phyloP scores from a whole-genome alignment of 1,140 invertebrate genomes.

The Hypothenemus hampei region DNA sequence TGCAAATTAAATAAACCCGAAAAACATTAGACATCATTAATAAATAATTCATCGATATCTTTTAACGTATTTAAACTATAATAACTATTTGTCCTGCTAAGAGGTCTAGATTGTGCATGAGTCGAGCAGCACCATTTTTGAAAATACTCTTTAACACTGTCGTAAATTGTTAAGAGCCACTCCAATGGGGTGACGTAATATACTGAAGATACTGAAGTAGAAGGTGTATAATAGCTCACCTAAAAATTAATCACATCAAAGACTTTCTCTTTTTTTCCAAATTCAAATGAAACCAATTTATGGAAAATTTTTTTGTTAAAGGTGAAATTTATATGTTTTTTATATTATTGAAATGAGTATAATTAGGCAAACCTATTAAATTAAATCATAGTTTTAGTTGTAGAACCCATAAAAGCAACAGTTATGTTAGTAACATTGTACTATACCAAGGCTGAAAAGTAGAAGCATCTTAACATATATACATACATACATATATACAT shows the following conservation, averaged over 20 bases:
- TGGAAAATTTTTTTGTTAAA: too few species aligned
- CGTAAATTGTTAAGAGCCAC: constrained; percentile 21
- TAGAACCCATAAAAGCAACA: too few species aligned
- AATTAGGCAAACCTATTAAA: neutral
- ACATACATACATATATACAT: too few species aligned
- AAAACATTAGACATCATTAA: constrained; percentile 12
- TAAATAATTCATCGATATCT: constrained; percentile 26
- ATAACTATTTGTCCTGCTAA: constrained; percentile 34
- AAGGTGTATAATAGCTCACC: constrained; percentile 25
- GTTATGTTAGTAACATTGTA: too few species aligned
- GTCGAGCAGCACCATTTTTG: constrained; percentile 26
- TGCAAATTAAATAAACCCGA: too few species aligned
- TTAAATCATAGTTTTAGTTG: too few species aligned
- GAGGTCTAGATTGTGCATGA: constrained; percentile 1
- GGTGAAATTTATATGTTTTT: too few species aligned
- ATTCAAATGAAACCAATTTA: too few species aligned
- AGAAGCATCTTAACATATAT: too few species aligned
- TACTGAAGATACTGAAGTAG: constrained; percentile 21
- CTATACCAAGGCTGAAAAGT: too few species aligned
- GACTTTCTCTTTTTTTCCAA: neutral
- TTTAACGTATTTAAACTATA: constrained; percentile 33
- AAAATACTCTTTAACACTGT: constrained; percentile 25
- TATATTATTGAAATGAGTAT: neutral
- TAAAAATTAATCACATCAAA: constrained; percentile 19
- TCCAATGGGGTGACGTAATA: constrained; percentile 26